A percentile compares a stretch with the other conserved stretches of the same genome.
Conservation (phyloP, 2,888 invertebrate genomes). For the Drosophila affinis region DNA sequence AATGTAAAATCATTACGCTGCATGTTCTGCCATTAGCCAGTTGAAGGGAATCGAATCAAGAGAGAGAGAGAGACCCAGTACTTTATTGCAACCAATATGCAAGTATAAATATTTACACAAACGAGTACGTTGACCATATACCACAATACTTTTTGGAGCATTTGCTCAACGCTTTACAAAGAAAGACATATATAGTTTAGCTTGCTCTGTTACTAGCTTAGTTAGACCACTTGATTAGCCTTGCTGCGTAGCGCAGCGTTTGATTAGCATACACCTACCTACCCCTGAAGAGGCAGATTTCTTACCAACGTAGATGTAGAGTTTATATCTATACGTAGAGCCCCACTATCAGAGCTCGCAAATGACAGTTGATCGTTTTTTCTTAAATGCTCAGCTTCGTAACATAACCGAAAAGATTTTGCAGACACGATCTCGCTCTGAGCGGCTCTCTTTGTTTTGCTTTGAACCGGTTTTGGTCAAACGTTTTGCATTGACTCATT, state of each 20-base stretch:
- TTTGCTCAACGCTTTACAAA: slow-evolving; percentile 44
- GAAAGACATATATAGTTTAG: slow-evolving; percentile 42
- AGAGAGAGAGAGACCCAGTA: slow-evolving; percentile 4
- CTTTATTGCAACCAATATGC: slow-evolving; percentile 37
- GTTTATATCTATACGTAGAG: slow-evolving; percentile 32
- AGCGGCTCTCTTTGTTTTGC: no score
- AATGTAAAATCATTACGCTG: slow-evolving; percentile 23
- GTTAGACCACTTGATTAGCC: slow-evolving; percentile 49
- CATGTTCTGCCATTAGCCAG: slow-evolving; percentile 20
- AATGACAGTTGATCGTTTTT: no score
- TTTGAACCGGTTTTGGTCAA: no score
- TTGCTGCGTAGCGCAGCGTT: slow-evolving; percentile 51
- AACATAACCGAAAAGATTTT: no score
- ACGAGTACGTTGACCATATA: slow-evolving; percentile 11
- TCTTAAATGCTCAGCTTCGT: no score
- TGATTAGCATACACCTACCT: slow-evolving; percentile 23
- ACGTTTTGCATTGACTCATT: no score
- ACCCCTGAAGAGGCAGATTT: slow-evolving; percentile 35
- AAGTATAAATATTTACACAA: slow-evolving; percentile 10
- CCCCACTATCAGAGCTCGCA: no score
- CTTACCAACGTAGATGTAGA: slow-evolving; percentile 12
- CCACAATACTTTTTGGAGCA: slow-evolving; percentile 41
- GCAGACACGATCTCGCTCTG: no score
- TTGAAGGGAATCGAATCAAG: slow-evolving; percentile 35
- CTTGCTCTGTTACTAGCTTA: slow-evolving; percentile 59